Evolutionary conservation across 2,113 vertebrate genomes (phyloP).

Genomic region (Dicrurus megarhynchus): DNA sequence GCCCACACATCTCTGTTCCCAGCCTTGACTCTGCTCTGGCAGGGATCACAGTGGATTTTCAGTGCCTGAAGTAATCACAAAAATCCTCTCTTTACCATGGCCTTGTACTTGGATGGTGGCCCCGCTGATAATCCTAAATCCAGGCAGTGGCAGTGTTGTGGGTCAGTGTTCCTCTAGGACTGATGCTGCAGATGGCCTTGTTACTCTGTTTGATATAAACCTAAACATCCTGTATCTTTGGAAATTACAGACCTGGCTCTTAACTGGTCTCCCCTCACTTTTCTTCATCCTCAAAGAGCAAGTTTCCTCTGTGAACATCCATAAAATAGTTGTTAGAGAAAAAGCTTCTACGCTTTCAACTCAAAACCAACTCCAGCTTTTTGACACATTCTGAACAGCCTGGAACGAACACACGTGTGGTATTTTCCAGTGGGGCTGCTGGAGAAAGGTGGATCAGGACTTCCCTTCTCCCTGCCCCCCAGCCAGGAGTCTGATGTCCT

Average conservation of each 20-base stretch:
- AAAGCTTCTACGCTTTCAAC: background rate
- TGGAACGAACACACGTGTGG: fast-evolving
- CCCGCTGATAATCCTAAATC: background rate
- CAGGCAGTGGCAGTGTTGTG: background rate
- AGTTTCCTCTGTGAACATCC: background rate
- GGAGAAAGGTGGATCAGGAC: background rate
- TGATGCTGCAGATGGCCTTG: background rate
- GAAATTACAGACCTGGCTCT: background rate
- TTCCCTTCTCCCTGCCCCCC: background rate
- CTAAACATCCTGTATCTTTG: background rate
- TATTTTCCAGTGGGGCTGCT: background rate
- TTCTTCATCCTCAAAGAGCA: background rate
- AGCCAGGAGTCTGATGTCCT: background rate
- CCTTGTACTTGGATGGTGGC: background rate
- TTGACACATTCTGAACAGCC: background rate
- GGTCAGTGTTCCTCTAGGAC: background rate
- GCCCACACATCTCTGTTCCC: background rate
- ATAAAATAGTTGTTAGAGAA: background rate
- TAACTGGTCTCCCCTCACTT: background rate
- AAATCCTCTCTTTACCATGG: background rate
- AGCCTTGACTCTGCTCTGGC: background rate
- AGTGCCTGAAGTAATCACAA: background rate
- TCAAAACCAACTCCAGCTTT: background rate
- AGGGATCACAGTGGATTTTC: background rate
- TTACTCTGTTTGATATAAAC: background rate